These are phyloP conservation scores for Alouatta palliata DNA, from an alignment of 2,113 vertebrate species.

Conservation along the genomic window DNA sequence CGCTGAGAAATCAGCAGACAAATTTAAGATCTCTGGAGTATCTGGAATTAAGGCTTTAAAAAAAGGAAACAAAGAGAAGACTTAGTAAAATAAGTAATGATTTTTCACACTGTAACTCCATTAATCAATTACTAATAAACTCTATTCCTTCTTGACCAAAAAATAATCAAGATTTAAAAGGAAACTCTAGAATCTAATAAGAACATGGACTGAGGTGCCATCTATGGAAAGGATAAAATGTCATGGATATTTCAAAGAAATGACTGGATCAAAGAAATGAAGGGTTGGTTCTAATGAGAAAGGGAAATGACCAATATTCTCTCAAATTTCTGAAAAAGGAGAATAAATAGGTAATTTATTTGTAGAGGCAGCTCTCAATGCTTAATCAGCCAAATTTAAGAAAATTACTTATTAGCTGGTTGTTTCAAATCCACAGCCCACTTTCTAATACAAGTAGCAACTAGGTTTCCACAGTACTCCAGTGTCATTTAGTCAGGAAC, in stretches of 20 bases:
- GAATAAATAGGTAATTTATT: background rate
- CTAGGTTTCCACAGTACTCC: background rate
- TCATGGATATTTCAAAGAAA: background rate
- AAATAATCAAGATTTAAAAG: background rate
- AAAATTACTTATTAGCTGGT: background rate
- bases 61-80: constrained; percentile 7
- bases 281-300: background rate
- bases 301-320: background rate
- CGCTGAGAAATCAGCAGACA: constrained; percentile 82
- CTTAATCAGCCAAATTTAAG: background rate
- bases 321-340: background rate
- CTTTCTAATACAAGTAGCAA: background rate
- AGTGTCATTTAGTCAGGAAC: background rate
- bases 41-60: constrained; percentile 82
- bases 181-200: background rate
- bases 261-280: background rate
- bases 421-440: background rate
- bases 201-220: fast-evolving
- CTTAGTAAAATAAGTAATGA: background rate
- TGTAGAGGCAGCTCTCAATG: background rate
- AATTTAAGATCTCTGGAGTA: constrained; percentile 78
- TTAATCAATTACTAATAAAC: constrained; percentile 11
- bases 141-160: background rate
- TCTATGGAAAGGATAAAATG: background rate
- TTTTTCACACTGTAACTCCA: background rate